A percentile compares a stretch with the other conserved stretches of the same genome.
These are phyloP conservation scores for Cirrhinus mrigala DNA, from an alignment of 2,797 vertebrate genomes.

Conservation along the genomic window DNA sequence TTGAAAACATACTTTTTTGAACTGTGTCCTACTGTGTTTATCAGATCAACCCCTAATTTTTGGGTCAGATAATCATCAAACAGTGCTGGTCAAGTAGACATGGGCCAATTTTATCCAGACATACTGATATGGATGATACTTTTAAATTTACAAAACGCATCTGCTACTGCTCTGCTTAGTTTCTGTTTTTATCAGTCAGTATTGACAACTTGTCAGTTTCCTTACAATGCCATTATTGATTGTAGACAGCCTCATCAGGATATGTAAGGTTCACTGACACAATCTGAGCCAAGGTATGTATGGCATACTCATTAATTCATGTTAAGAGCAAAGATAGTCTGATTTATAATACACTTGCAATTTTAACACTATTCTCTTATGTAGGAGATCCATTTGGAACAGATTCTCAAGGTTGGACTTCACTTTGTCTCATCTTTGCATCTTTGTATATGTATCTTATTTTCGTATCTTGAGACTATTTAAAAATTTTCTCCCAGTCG, in stretches of 20 bases:
- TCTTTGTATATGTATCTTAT: background rate
- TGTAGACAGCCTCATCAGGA: background rate
- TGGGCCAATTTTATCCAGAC: background rate
- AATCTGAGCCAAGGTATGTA: background rate
- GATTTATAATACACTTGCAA: background rate
- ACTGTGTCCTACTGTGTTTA: background rate
- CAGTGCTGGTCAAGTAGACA: background rate
- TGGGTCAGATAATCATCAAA: background rate
- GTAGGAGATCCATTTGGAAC: conserved; percentile 27
- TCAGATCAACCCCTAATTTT: background rate
- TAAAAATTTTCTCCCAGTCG: background rate
- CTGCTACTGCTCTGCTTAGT: background rate
- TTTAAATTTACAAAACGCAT: background rate
- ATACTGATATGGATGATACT: background rate
- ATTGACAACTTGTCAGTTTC: background rate
- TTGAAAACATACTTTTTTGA: background rate
- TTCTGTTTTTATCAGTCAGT: background rate
- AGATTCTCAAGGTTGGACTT: conserved; percentile 18
- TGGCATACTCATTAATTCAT: background rate
- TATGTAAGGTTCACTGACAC: background rate
- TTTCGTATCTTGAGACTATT: background rate
- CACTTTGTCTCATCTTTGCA: background rate
- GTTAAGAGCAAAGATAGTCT: background rate
- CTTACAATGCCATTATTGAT: background rate
- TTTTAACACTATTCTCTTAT: background rate